A percentile compares a stretch with the other conserved stretches of the same genome.
Conservation (phyloP, 2,888 invertebrate species). For the Xanthia togata region DNA sequence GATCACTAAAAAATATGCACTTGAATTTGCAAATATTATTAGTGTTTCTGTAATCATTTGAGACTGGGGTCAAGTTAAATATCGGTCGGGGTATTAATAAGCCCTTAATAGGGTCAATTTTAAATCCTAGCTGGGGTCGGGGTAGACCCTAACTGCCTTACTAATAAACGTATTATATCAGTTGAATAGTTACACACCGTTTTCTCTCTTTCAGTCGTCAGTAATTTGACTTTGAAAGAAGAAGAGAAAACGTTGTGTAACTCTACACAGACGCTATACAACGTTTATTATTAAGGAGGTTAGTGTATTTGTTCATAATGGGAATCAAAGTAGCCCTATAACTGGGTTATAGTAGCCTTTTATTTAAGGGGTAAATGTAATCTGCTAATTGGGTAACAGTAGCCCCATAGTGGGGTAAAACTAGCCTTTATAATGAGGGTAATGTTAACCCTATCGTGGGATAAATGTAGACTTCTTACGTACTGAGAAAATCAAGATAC, state of each 20-base stretch:
- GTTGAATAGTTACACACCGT: too few relatives aligned
- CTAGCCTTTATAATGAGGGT: background rate
- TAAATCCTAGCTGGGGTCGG: background rate
- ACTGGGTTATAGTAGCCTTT: background rate
- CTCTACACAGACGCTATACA: too few relatives aligned
- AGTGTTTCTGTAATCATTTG: slow-evolving; percentile 6
- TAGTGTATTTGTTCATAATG: slow-evolving; percentile 10
- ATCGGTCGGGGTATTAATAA: slow-evolving; percentile 2
- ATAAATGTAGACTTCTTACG: background rate
- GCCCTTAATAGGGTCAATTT: background rate
- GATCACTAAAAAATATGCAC: background rate
- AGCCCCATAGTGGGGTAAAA: background rate
- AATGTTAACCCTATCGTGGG: background rate
- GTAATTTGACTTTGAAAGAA: too few relatives aligned
- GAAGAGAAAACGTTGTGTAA: too few relatives aligned
- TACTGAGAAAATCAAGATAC: background rate
- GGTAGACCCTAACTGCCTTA: background rate
- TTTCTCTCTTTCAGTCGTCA: too few relatives aligned
- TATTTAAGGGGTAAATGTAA: background rate
- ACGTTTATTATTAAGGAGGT: too few relatives aligned
- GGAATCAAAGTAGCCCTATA: background rate
- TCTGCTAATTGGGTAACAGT: background rate
- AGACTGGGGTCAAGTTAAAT: slow-evolving; percentile 14
- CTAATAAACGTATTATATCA: too few relatives aligned
- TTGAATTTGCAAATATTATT: slow-evolving; percentile 9